Base-by-base conservation (phyloP, 2,888 invertebrate species). In the Erebia palarica region DNA sequence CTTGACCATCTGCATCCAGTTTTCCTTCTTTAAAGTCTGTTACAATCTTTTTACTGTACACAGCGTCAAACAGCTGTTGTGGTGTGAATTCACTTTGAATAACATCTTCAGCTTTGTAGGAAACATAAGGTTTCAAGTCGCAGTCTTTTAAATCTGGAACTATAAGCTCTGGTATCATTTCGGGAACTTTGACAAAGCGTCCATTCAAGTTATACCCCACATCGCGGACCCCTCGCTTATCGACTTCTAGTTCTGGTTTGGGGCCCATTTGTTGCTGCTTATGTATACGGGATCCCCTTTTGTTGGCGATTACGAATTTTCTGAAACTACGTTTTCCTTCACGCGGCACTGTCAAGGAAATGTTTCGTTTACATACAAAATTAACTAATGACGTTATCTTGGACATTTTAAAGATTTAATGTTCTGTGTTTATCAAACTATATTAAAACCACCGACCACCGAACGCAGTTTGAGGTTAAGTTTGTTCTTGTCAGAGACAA, bases 111-210 rank as follows among this genome's bases (percentile, higher is more conserved):
- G 95, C 94, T 86, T 95, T 95, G 86, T 99, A 99, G 0, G 98
- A 97, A 0, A 99, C 99, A 81, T 99, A 99, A 0, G 99, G 98
- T 86, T 98, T 98, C 21, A 99, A 89, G 89, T 96, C 91, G 82
- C 96, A 99, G 77, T 94, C 95, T 75, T 94, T 95, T 36, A 99
- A 89, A 86, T 98, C 96, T 0, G 99, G 99, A 2, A 99, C 99
- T 70, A 99, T 95, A 16, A 99, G 85, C 84, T 99, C 97, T 0
- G 99, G 98, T 75, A 98, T 95, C 96, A 96, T 98, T 94, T 99
- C 99, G 1, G 97, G 96, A 4, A 99, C 91, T 14, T 85, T 79
- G 1, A 95, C 86, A 82, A 94, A 96, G 76, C 94, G 92, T 0
- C 94, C 95, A 64, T 94, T 89, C 4, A 94, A 76, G 5, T 71